Percentiles rank a stretch among this genome's conserved stretches.
Evolutionary conservation across 2,797 vertebrate genomes (phyloP).

Genomic region (Limnodromus scolopaceus): DNA sequence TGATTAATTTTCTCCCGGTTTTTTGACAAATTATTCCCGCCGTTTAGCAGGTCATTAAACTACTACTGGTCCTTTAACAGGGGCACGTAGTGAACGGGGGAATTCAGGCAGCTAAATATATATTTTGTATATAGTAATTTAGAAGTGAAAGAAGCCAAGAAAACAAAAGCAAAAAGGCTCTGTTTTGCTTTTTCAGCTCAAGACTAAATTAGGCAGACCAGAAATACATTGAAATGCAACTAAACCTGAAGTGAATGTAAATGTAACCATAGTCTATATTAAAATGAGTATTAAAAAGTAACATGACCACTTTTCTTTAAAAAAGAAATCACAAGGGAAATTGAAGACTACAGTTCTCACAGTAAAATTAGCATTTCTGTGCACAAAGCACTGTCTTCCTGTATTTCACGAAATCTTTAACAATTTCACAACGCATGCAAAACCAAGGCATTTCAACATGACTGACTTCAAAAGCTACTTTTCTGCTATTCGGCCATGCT

Average conservation of each 20-base stretch:
- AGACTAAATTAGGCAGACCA: not conserved
- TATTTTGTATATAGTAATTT: not conserved
- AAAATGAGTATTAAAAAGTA: constrained; percentile 36
- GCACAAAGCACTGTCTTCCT: constrained; percentile 41
- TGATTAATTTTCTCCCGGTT: constrained; percentile 61
- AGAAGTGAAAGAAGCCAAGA: not conserved
- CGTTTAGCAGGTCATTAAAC: constrained; percentile 40
- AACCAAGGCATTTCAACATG: not conserved
- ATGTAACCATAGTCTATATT: not conserved
- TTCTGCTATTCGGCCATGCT: not conserved
- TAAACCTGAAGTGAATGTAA: not conserved
- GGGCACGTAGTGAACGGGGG: not conserved
- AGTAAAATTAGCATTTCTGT: constrained; percentile 41
- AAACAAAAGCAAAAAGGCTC: not conserved
- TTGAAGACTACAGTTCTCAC: constrained; percentile 30
- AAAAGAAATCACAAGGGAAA: constrained; percentile 51
- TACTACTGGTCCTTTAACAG: not conserved
- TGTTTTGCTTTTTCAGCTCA: not conserved
- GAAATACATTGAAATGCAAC: not conserved
- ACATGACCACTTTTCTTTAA: not conserved
- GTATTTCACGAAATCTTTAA: constrained; percentile 23
- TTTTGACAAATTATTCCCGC: constrained; percentile 38
- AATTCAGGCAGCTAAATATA: not conserved
- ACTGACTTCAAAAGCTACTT: not conserved
- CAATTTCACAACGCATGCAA: constrained; percentile 36